Base-by-base conservation (phyloP, 2,797 vertebrate genomes). In the Antennarius maculatus region DNA sequence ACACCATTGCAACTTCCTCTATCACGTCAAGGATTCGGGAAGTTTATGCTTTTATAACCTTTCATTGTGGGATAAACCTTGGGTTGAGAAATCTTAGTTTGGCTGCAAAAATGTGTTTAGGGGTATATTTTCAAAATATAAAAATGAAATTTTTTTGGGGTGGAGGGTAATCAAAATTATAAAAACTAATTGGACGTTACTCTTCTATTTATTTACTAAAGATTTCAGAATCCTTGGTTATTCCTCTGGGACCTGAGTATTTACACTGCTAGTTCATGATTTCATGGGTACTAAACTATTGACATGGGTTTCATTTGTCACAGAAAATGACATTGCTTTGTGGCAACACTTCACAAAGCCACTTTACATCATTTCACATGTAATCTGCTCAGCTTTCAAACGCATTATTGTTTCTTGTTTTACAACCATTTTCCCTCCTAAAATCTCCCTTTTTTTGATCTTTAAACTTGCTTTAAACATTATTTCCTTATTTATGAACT, bases 311-410 rank as follows among this genome's bases (percentile, higher is more conserved):
- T 71, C 56, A 64, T 88, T 69, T 68, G 54, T 83, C 55, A 64
- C 27, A 69, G 52, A 58, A 69, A 13, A 41, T 66, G 45, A 59
- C 54, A 18, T 45, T 47, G 51, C 53, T 71, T 53, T 80, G 63
- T 66, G 59, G 62, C 65, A 57, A 55, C 54, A 56, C 31, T 68
- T 70, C 53, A 74, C 46, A 68, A 66, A 69, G 23, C 55, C 31
- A 66, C 37, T 49, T 66, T 50, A 64, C 18, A 51, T 57, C 18
- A 43, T 61, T 67, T 78, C 70, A 67, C 61, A 80, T 71, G 61
- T 56, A 69, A 57, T 73, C 57, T 77, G 65, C 69, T 53, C 74
- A 67, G 76, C 85, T 83, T 87, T 72, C 42, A 68, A 80, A 74
- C 73, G 71, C 81, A 83, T 77, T 45, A 46, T 64, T 76, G 69